phyloP scores from a whole-genome alignment of 2,888 invertebrate species.

The Epistrophella euchroma region DNA sequence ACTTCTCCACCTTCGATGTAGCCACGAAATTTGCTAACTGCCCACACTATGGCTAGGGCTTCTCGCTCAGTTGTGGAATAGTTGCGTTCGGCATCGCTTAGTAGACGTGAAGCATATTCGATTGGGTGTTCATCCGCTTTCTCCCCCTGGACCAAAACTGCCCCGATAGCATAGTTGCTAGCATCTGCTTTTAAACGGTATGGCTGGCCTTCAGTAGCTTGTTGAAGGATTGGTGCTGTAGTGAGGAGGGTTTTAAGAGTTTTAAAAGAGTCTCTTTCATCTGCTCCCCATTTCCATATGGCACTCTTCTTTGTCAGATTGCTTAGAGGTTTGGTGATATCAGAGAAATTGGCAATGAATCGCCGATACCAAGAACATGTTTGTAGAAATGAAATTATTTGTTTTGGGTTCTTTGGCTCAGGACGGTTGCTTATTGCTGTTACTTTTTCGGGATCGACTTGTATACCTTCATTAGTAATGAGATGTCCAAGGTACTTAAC shows the following conservation, averaged over 20 bases:
- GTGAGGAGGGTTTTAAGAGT: constrained; percentile 14
- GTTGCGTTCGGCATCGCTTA: constrained; percentile 53
- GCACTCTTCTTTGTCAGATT: constrained; percentile 76
- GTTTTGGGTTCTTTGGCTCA: constrained; percentile 72
- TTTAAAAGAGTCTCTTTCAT: constrained; percentile 14
- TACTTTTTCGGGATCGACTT: constrained; percentile 65
- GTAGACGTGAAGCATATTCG: constrained; percentile 77
- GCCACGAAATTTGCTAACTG: constrained; percentile 21
- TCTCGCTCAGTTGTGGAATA: constrained; percentile 33
- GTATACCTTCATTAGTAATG: not conserved
- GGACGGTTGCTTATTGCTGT: constrained; percentile 70
- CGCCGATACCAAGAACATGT: constrained; percentile 64
- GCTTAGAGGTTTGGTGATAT: constrained; percentile 78
- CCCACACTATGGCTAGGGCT: constrained; percentile 29
- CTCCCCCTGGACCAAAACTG: constrained; percentile 54
- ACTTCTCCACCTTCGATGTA: constrained; percentile 47
- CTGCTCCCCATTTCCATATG: constrained; percentile 1
- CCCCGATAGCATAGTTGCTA: constrained; percentile 24
- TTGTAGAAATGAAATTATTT: constrained; percentile 73
- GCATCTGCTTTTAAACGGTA: constrained; percentile 32
- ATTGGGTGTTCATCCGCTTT: constrained; percentile 58
- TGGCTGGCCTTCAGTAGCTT: constrained; percentile 37
- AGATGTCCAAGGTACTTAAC: constrained; percentile 40
- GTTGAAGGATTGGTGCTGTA: constrained; percentile 15
- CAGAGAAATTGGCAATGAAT: constrained; percentile 62